These are phyloP conservation scores for Volucella inanis DNA, from an alignment of 2,888 invertebrate species.

Conservation along the genomic window DNA sequence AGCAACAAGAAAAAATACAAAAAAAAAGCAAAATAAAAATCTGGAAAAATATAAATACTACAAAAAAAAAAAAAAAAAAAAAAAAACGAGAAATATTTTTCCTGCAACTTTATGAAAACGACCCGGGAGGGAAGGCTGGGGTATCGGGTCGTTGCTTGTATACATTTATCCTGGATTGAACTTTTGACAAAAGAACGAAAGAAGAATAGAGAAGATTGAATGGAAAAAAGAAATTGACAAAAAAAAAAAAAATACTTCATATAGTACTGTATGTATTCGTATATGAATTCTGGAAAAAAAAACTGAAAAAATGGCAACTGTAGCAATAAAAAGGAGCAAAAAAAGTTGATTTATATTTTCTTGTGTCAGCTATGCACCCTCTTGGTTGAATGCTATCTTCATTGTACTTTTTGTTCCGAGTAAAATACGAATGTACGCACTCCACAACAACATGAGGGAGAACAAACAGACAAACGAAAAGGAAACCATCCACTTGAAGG, in stretches of 20 bases:
- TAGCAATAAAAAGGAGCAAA: conserved; percentile 32
- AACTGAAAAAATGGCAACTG: conserved; percentile 18
- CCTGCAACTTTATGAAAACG: conserved; percentile 49
- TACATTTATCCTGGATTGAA: conserved; percentile 72
- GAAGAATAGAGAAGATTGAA: conserved; percentile 30
- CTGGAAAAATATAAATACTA: not conserved
- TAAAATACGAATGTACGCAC: conserved; percentile 36
- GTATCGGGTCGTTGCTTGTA: conserved; percentile 43
- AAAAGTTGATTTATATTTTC: conserved; percentile 68
- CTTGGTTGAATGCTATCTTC: conserved; percentile 51
- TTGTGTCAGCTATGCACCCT: conserved; percentile 67
- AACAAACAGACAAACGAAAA: conserved; percentile 8
- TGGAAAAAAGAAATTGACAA: conserved; percentile 15
- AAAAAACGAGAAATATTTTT: conserved; percentile 56
- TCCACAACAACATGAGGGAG: conserved; percentile 39
- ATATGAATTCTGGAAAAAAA: not conserved
- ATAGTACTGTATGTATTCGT: not conserved
- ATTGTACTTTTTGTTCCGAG: conserved; percentile 6
- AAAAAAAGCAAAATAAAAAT: conserved; percentile 32
- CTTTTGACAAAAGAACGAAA: conserved; percentile 66
- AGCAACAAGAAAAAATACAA: conserved; percentile 13
- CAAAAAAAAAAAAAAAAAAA: not conserved
- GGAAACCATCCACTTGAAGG: conserved; percentile 40
- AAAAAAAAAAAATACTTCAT: conserved; percentile 34
- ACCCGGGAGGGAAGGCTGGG: conserved; percentile 8